Evolutionary conservation across 2,113 vertebrate genomes (phyloP), one percentile per base, ranked within the genome.

Genomic region (Apaloderma vittatum): DNA sequence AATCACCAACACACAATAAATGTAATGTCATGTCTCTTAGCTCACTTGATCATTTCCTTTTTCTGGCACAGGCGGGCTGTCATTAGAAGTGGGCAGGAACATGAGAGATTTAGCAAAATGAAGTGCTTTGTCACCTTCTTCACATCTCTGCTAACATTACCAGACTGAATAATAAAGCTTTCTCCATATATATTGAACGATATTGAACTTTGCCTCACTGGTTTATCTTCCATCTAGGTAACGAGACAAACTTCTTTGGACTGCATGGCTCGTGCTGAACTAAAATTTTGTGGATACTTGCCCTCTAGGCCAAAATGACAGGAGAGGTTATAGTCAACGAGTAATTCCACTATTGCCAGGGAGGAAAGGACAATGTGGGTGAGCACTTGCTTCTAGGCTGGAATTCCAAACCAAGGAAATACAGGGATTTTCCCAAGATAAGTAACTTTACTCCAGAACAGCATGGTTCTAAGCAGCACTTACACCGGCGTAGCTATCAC

Each of bases 1-100:
- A 97, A 85, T 52, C 68, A 65, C 61, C 78, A 87, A 87, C 84
- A 89, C 89, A 57, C 73, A 75, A 78, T 89, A 93, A 93, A 93
- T 91, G 32, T 23, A 52, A 85, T 30, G 57, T 57, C 76, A 94
- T 1, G 0, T 78, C 59, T 73, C 91, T 84, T 85, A 78, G 78
- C 48, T 21, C 70, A 49, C 61, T 65, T 59, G 37, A 87, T 75
- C 26, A 63, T 75, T 79, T 68, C 65, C 65, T 57, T 76, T 68
- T 79, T 66, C 92, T 88, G 75, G 71, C 82, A 88, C 0, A n/a
- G 71, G 75, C 83, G 88, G 88, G 71, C 75, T 75, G 46, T 68
- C 83, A 71, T 65, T 61, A 91, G 71, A 91, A 59, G 68, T 0
- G 2, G 34, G 37, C 37, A 94, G 1, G 29, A 63, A 40, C 24